Evolutionary conservation across 2,797 vertebrate genomes (phyloP).

Genomic region (Hydrolagus colliei): DNA sequence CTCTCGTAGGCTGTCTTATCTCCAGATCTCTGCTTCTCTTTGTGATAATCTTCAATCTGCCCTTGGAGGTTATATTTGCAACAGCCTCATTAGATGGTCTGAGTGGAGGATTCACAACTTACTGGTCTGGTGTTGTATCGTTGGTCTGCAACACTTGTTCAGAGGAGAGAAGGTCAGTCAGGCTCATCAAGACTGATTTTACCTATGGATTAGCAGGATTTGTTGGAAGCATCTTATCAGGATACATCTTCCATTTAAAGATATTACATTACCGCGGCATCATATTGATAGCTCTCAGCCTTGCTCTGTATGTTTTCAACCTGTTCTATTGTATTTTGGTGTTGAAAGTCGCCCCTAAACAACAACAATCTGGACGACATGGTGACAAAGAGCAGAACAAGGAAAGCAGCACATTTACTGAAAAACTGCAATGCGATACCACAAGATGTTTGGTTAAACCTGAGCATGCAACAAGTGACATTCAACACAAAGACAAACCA

Average conservation of each 20-base stretch:
- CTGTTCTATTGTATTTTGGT: conserved; percentile 63
- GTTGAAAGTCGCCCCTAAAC: conserved; percentile 53
- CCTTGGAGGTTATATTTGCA: conserved; percentile 68
- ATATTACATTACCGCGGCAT: conserved; percentile 55
- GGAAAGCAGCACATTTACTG: background rate
- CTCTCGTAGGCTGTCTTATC: conserved; percentile 72
- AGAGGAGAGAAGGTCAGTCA: conserved; percentile 59
- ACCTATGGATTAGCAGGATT: conserved; percentile 72
- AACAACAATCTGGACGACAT: background rate
- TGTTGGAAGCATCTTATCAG: conserved; percentile 76
- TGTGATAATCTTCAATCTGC: conserved; percentile 61
- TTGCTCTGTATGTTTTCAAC: conserved; percentile 58
- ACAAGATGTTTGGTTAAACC: background rate
- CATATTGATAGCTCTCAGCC: conserved; percentile 62
- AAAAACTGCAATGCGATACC: background rate
- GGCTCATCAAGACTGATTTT: conserved; percentile 72
- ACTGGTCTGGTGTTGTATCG: conserved; percentile 78
- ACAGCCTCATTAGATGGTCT: conserved; percentile 68
- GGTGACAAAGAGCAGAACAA: background rate
- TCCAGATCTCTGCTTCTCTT: conserved; percentile 64
- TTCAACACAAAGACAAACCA: background rate
- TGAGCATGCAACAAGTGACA: background rate
- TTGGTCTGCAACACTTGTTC: conserved; percentile 66
- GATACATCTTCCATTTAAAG: conserved; percentile 70
- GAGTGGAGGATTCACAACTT: conserved; percentile 67